Conservation (phyloP, 2,797 vertebrate genomes). For the Galago senegalensis region DNA sequence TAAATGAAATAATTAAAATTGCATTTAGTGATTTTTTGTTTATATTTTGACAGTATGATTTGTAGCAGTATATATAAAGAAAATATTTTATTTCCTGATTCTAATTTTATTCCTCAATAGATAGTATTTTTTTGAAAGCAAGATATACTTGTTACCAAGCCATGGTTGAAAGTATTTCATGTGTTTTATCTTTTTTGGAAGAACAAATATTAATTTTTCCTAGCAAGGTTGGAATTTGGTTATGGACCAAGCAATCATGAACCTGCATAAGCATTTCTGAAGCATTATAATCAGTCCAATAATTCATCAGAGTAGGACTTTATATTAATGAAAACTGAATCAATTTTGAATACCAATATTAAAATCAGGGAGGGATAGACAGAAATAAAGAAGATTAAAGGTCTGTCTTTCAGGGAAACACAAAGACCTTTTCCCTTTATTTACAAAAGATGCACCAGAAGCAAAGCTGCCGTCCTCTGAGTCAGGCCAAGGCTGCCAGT, state of each 20-base stretch:
- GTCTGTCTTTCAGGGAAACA: background rate
- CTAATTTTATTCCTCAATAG: constrained; percentile 19
- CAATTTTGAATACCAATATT: constrained; percentile 27
- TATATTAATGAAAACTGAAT: constrained; percentile 62
- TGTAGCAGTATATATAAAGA: constrained; percentile 5
- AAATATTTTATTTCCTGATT: background rate
- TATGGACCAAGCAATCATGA: background rate
- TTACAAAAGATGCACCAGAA: constrained; percentile 57
- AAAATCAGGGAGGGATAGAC: constrained; percentile 45
- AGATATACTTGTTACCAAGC: background rate
- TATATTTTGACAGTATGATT: background rate
- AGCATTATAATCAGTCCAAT: constrained; percentile 1
- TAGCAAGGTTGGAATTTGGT: background rate
- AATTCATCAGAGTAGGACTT: constrained; percentile 30
- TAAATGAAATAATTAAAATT: constrained; percentile 23
- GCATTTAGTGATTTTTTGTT: constrained; percentile 28
- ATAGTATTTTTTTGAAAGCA: background rate
- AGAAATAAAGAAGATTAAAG: constrained; percentile 65
- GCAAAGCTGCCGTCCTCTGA: constrained; percentile 74
- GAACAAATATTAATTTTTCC: background rate
- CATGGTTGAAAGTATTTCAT: background rate
- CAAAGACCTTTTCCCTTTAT: constrained; percentile 49
- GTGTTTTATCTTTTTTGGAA: constrained; percentile 3
- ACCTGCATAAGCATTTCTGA: background rate
- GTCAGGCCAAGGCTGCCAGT: constrained; percentile 36